Conservation (phyloP, 1,140 invertebrate species). For the Sitophilus oryzae region DNA sequence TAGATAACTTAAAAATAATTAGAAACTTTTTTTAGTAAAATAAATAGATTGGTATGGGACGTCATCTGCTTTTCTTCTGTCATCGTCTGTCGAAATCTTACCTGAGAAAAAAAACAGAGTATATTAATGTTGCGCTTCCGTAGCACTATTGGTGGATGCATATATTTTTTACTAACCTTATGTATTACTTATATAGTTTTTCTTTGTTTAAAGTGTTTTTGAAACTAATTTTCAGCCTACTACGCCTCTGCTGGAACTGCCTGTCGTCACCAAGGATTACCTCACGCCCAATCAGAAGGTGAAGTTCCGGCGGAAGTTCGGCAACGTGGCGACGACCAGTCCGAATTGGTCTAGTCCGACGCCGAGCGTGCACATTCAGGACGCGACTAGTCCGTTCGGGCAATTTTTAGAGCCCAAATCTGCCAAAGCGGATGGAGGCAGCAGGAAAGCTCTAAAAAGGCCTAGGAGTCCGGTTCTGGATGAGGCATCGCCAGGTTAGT, state of each 20-base stretch:
- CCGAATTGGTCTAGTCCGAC: conserved; percentile 1
- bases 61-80: too few species aligned
- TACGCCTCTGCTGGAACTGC: conserved; percentile 4
- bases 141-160: too few species aligned
- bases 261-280: background rate
- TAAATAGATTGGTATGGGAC: too few species aligned
- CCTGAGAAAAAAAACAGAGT: too few species aligned
- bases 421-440: conserved; percentile 3
- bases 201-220: too few species aligned
- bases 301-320: background rate
- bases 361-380: conserved; percentile 1
- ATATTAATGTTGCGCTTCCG: too few species aligned
- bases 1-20: too few species aligned
- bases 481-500: conserved; percentile 46
- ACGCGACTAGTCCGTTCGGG: conserved; percentile 14
- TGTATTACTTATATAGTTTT: too few species aligned
- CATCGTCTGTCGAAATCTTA: too few species aligned
- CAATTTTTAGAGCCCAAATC: conserved; percentile 38
- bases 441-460: conserved; percentile 43
- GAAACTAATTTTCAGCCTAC: background rate
- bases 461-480: conserved; percentile 44
- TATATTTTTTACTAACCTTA: too few species aligned
- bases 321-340: background rate
- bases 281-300: background rate
- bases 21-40: too few species aligned